A percentile compares a stretch with the other conserved stretches of the same genome.
phyloP scores from a whole-genome alignment of 2,113 vertebrate species.

The Sclerurus mexicanus region DNA sequence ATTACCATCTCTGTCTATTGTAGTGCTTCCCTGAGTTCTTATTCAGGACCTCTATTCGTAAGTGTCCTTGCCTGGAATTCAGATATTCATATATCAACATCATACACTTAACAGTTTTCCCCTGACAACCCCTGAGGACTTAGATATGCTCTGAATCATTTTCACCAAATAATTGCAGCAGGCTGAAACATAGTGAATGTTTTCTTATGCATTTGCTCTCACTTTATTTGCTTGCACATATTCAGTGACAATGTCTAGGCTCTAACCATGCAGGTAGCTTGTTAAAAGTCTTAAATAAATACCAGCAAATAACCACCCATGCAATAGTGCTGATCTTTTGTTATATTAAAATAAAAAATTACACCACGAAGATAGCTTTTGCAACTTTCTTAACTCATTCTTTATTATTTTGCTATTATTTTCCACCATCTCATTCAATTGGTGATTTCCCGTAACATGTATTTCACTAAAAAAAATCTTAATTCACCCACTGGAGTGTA shows the following conservation, averaged over 20 bases:
- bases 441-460: neutral
- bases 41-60: neutral
- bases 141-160: neutral
- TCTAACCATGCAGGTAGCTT: neutral
- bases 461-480: neutral
- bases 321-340: neutral
- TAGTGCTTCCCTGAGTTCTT: neutral
- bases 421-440: neutral
- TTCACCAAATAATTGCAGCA: neutral
- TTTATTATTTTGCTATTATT: neutral
- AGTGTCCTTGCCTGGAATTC: neutral
- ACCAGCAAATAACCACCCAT: neutral
- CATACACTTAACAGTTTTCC: neutral
- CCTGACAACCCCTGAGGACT: neutral
- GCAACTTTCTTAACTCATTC: neutral
- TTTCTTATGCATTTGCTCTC: neutral
- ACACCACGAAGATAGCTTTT: neutral
- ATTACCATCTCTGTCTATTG: neutral
- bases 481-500: neutral
- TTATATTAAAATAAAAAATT: neutral
- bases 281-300: neutral
- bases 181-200: neutral
- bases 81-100: neutral
- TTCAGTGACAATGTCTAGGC: neutral
- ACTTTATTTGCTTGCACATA: neutral